These are phyloP conservation scores for Myotis planiceps DNA, from an alignment of 2,797 vertebrate genomes.

Conservation along the genomic window DNA sequence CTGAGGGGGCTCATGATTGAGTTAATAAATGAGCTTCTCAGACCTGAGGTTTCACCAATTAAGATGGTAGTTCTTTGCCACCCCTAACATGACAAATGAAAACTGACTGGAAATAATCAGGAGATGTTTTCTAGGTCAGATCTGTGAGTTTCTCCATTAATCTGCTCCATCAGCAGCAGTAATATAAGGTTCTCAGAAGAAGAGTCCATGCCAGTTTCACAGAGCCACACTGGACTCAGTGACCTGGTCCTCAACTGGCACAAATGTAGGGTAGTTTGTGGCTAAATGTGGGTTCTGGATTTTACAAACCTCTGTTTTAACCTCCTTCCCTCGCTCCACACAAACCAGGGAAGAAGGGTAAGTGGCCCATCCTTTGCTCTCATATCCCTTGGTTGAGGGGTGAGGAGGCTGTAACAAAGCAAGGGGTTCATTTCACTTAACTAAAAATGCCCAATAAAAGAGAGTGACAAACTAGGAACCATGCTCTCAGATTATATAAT, in stretches of 20 bases:
- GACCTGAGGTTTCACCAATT: slow-evolving; percentile 1
- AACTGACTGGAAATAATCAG: slow-evolving; percentile 18
- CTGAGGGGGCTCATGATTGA: background rate
- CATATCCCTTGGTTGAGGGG: background rate
- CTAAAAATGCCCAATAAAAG: background rate
- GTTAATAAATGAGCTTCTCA: slow-evolving; percentile 11
- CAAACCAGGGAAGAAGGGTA: background rate
- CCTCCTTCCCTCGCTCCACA: background rate
- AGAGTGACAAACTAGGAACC: background rate
- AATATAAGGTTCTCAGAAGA: background rate
- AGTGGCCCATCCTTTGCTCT: background rate
- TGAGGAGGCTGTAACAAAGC: background rate
- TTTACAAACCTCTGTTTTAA: too few relatives aligned
- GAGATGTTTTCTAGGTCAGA: slow-evolving; percentile 39
- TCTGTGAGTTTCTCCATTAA: background rate
- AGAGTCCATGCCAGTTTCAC: background rate
- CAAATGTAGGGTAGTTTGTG: background rate
- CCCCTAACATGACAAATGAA: slow-evolving; percentile 34
- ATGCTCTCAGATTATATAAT: background rate
- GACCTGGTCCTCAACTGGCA: background rate
- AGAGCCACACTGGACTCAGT: background rate
- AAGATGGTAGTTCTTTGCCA: background rate
- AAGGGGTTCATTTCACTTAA: background rate
- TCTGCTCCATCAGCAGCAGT: background rate
- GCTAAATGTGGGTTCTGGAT: background rate